Conservation (phyloP, 2,113 vertebrate species). For the Trogon surrucura region DNA sequence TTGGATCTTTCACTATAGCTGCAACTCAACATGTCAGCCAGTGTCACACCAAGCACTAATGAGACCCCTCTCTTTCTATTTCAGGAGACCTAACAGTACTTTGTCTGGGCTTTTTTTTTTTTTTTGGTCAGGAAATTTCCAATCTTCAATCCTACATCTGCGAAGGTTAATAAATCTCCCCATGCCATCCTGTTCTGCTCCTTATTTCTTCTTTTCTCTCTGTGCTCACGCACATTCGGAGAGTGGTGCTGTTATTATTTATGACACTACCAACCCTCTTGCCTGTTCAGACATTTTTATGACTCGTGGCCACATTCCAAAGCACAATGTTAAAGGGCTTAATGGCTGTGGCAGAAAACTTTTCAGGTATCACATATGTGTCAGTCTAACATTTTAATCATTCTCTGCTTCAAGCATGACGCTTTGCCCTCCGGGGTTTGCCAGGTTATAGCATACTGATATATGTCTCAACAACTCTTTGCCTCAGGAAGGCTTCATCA, state of each 20-base stretch:
- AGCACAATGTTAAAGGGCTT: constrained; percentile 28
- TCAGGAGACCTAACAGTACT: neutral
- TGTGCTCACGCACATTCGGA: neutral
- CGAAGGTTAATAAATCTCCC: constrained; percentile 54
- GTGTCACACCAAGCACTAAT: neutral
- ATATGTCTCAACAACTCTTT: neutral
- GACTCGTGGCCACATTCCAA: constrained; percentile 55
- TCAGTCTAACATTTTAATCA: constrained; percentile 52
- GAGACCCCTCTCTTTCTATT: neutral
- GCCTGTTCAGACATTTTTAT: constrained; percentile 54
- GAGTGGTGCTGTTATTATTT: constrained; percentile 28
- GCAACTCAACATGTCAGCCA: neutral
- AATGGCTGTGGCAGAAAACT: constrained; percentile 50
- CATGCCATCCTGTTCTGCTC: neutral
- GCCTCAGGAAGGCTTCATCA: neutral
- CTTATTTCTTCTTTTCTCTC: neutral
- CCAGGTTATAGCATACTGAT: constrained; percentile 18
- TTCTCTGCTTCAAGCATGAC: neutral
- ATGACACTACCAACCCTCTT: constrained; percentile 25
- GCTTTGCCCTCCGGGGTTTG: neutral
- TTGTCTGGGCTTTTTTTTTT: neutral
- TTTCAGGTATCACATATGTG: constrained; percentile 11
- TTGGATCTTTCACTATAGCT: neutral
- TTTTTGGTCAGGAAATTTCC: constrained; percentile 18
- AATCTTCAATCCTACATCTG: constrained; percentile 29